Conservation (phyloP, 2,888 invertebrate genomes). For the Escarpia spicata region DNA sequence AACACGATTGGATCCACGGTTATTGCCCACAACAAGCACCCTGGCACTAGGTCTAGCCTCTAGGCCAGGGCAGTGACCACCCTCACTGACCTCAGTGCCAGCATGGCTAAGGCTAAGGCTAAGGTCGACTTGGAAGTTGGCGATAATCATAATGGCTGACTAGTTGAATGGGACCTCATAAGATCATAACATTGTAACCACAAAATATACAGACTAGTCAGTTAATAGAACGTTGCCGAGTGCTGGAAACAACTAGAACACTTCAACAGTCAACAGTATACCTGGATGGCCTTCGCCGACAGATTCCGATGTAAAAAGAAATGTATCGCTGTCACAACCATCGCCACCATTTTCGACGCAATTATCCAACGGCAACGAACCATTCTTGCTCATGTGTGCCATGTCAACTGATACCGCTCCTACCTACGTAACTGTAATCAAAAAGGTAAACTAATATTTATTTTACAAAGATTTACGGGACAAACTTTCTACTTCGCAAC, state of each 20-base stretch:
- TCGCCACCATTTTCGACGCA: background rate
- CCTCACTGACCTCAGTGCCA: too few relatives aligned
- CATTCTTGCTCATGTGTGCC: background rate
- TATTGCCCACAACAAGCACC: too few relatives aligned
- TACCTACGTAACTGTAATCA: background rate
- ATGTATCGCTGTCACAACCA: slow-evolving; percentile 36
- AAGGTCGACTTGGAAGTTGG: too few relatives aligned
- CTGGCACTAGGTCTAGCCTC: too few relatives aligned
- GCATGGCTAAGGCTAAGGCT: too few relatives aligned
- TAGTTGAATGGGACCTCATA: too few relatives aligned
- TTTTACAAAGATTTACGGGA: background rate
- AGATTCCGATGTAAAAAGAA: slow-evolving; percentile 64
- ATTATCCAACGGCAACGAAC: background rate
- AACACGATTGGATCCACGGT: too few relatives aligned
- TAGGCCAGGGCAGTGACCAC: too few relatives aligned
- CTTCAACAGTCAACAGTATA: slow-evolving; percentile 34
- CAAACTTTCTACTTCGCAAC: background rate
- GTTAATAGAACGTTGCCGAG: too few relatives aligned
- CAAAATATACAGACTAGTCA: too few relatives aligned
- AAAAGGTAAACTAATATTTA: background rate
- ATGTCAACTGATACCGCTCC: background rate
- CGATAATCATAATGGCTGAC: too few relatives aligned
- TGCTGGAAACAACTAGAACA: background rate
- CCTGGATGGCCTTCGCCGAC: slow-evolving; percentile 65
- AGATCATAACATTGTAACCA: too few relatives aligned